These are phyloP conservation scores for Leucoptera coffeella DNA, from an alignment of 2,888 invertebrate genomes.

Conservation along the genomic window DNA sequence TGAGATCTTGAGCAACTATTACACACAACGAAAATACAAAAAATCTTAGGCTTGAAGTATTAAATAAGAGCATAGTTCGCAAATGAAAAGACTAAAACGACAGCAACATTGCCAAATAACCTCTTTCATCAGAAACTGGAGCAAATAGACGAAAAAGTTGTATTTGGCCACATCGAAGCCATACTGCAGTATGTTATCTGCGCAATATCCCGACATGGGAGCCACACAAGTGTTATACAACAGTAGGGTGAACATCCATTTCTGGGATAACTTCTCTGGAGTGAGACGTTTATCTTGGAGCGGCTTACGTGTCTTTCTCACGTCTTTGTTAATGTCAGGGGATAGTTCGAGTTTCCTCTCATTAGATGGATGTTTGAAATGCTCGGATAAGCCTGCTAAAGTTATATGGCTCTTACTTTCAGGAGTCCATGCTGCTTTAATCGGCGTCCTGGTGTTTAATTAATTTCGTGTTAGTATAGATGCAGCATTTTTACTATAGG, in stretches of 20 bases:
- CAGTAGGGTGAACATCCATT: conserved; percentile 36
- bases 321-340: conserved; percentile 8
- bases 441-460: neutral
- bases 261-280: conserved; percentile 15
- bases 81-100: conserved; percentile 7
- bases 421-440: neutral
- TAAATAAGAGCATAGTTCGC: conserved; percentile 39
- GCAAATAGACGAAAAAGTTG: too few species aligned
- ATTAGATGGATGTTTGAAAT: conserved; percentile 3
- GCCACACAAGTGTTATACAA: conserved; percentile 35
- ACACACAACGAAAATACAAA: neutral
- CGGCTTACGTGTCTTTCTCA: conserved; percentile 8
- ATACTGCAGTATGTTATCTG: conserved; percentile 27
- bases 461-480: too few species aligned
- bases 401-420: neutral
- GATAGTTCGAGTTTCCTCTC: conserved; percentile 5
- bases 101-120: conserved; percentile 9
- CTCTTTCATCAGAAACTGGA: conserved; percentile 30
- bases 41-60: neutral
- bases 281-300: conserved; percentile 10
- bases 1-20: too few species aligned
- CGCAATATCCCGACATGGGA: conserved; percentile 36
- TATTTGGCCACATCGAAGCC: conserved; percentile 39
- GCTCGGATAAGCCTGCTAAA: too few species aligned
- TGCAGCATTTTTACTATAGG: too few species aligned